A percentile compares a stretch with the other conserved stretches of the same genome.
Evolutionary conservation across 2,888 invertebrate species (phyloP).

Genomic region (Diarsia brunnea): DNA sequence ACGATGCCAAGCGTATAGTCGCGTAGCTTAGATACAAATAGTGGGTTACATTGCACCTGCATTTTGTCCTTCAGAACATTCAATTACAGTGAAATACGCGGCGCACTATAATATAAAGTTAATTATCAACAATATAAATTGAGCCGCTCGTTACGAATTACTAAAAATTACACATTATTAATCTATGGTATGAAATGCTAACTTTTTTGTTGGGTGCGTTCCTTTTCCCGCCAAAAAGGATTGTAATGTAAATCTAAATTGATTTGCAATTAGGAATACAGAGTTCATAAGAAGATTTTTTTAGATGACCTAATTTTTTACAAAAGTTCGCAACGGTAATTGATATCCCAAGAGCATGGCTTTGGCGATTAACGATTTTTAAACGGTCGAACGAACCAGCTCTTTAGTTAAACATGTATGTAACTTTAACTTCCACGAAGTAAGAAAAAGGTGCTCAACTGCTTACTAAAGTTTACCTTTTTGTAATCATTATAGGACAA

Average conservation of each 20-base stretch:
- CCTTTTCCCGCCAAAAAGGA: slow-evolving; percentile 28
- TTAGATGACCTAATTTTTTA: slow-evolving; percentile 1
- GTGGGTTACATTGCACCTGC: slow-evolving; percentile 62
- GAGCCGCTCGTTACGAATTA: slow-evolving; percentile 54
- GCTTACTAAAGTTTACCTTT: slow-evolving; percentile 35
- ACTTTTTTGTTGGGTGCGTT: slow-evolving; percentile 31
- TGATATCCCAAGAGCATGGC: slow-evolving; percentile 20
- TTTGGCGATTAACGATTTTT: slow-evolving; percentile 49
- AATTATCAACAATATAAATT: slow-evolving; percentile 64
- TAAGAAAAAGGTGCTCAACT: slow-evolving; percentile 29
- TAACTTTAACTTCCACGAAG: slow-evolving; percentile 33
- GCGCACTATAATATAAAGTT: slow-evolving; percentile 57
- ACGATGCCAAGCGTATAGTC: slow-evolving; percentile 15
- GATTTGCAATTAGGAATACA: slow-evolving; percentile 41
- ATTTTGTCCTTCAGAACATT: slow-evolving; percentile 60
- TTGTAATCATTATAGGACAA: slow-evolving; percentile 35
- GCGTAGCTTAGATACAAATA: slow-evolving; percentile 53
- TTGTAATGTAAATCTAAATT: slow-evolving; percentile 40
- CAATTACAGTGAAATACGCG: slow-evolving; percentile 60
- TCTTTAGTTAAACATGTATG: slow-evolving; percentile 25
- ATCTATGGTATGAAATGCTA: slow-evolving; percentile 41
- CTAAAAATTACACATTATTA: slow-evolving; percentile 55
- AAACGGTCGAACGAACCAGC: slow-evolving; percentile 36
- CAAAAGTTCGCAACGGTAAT: slow-evolving; percentile 31
- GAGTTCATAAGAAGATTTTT: not conserved